Evolutionary conservation across 2,113 vertebrate species (phyloP), one percentile per base, ranked within the genome.

Genomic region (Neoarius graeffei): DNA sequence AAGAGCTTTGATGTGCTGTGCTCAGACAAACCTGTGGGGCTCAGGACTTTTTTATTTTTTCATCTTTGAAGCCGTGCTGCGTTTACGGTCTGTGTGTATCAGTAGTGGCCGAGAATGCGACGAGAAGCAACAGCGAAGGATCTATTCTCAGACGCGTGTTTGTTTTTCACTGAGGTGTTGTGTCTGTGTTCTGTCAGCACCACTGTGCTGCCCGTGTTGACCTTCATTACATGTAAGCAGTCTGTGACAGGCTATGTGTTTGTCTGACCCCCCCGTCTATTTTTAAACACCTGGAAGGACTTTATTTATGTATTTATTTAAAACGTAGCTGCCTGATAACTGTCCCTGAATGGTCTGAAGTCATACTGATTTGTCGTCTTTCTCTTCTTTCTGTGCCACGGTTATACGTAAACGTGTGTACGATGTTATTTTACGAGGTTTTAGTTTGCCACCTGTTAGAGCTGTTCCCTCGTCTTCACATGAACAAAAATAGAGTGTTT

Each of bases 181-280:
- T 88, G 82, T 57, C 81, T 84, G 50, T 66, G 83, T 88, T 74
- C 82, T 83, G 86, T 87, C 80, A 87, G 66, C 4, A 54, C 66
- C 57, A 71, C 42, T 15, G 59, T 76, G 50, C 42, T 67, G 25
- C 77, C 23, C 60, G 69, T 60, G 62, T 66, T 83, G 84, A 80
- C 81, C 86, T 62, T 83, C 66, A 27, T 88, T 62, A 83, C 60
- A 67, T 81, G 85, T 62, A 80, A 64, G 67, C 30, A 14, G 71
- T 67, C 59, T 9, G 20, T 52, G 54, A 50, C 80, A 48, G 79
- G 19, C 23, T 82, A n/a, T 35, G 7, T 85, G 56, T 60, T 27
- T 64, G 7, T 79, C 14, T 52, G 2, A 66, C 30, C 0, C 59
- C 64, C 64, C 56, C 79, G 1, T 19, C n/a, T 1, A 6, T 35